A percentile compares a stretch with the other conserved stretches of the same genome.
Evolutionary conservation across 2,888 invertebrate genomes (phyloP).

Genomic region (Drosophila trichaetosa): DNA sequence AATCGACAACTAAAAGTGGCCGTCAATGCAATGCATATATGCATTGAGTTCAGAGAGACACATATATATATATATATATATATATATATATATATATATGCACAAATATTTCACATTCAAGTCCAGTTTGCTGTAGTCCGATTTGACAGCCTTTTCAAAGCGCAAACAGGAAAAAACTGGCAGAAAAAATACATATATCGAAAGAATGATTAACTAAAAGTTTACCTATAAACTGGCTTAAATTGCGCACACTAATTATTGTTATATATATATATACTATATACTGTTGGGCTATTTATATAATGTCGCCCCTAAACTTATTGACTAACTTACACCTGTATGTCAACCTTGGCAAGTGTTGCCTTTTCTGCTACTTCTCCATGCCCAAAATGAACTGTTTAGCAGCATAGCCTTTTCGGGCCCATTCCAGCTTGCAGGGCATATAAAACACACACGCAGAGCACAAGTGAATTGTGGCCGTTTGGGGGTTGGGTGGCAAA

Average conservation of each 20-base stretch:
- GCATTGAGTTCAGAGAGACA: background rate
- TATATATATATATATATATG: slow-evolving; percentile 11
- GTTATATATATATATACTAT: background rate
- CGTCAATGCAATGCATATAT: slow-evolving; percentile 31
- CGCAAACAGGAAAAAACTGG: slow-evolving; percentile 52
- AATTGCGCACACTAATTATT: background rate
- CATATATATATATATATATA: slow-evolving; percentile 15
- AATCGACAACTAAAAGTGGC: slow-evolving; percentile 14
- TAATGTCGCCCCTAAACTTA: background rate
- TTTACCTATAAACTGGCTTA: slow-evolving; percentile 5
- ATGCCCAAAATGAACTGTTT: background rate
- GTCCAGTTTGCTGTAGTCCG: slow-evolving; percentile 24
- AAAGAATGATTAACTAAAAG: background rate
- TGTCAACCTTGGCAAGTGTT: background rate
- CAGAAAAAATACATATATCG: background rate
- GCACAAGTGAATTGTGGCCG: slow-evolving; percentile 1
- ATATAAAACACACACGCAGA: slow-evolving; percentile 11
- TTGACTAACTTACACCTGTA: background rate
- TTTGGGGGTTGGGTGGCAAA: slow-evolving; percentile 12
- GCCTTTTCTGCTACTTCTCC: background rate
- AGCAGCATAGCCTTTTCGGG: background rate
- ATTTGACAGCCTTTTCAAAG: slow-evolving; percentile 16
- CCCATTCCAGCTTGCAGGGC: background rate
- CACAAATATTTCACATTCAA: slow-evolving; percentile 7
- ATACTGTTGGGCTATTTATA: background rate